Evolutionary conservation across 2,113 vertebrate genomes (phyloP).

Genomic region (Chaenogobius annularis): DNA sequence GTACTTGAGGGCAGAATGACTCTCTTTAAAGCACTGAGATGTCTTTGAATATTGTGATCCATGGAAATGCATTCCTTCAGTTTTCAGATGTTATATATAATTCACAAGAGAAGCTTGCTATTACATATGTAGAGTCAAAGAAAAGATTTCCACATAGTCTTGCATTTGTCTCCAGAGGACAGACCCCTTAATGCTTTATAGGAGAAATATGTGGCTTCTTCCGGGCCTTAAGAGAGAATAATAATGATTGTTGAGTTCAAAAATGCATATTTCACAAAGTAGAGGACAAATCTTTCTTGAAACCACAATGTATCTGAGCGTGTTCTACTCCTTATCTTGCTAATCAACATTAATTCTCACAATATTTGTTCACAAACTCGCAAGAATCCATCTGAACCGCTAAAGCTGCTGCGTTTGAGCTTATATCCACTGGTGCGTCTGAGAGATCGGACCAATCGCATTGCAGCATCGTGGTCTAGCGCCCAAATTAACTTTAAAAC

Average conservation of each 20-base stretch:
- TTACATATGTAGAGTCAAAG: background rate
- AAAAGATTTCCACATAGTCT: slow-evolving; percentile 2
- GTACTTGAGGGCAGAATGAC: background rate
- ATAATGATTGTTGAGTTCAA: too few species aligned
- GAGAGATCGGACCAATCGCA: background rate
- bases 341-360: background rate
- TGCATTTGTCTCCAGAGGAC: background rate
- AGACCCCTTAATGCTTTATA: background rate
- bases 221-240: background rate
- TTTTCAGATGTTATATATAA: background rate
- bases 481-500: background rate
- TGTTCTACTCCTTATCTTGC: background rate
- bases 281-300: too few species aligned
- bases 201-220: background rate
- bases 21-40: background rate
- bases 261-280: too few species aligned
- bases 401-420: background rate
- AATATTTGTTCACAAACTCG: background rate
- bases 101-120: background rate
- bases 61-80: background rate
- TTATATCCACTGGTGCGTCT: background rate
- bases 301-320: too few species aligned
- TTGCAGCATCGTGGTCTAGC: background rate
- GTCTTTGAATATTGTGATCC: background rate
- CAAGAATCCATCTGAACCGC: background rate